These are phyloP conservation scores for Nipponacmea schrenckii DNA, from an alignment of 2,888 invertebrate genomes.

Conservation along the genomic window DNA sequence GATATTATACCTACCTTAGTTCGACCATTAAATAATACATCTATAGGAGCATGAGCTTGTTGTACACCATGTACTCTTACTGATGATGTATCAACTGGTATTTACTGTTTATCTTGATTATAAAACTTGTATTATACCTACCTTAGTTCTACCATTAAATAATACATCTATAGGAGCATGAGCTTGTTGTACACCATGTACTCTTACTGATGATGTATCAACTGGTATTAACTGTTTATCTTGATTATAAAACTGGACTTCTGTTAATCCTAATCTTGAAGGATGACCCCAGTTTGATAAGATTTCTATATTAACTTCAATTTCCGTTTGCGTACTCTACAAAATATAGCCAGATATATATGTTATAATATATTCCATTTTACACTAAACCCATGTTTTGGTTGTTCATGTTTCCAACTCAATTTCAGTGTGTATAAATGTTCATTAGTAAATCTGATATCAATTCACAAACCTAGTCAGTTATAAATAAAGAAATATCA, in stretches of 20 bases:
- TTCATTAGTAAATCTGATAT: too few relatives aligned
- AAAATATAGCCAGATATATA: too few relatives aligned
- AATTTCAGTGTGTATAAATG: too few relatives aligned
- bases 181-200: constrained; percentile 50
- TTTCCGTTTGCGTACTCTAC: neutral
- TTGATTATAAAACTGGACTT: constrained; percentile 62
- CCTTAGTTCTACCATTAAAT: constrained; percentile 65
- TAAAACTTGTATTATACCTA: constrained; percentile 53
- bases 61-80: constrained; percentile 55
- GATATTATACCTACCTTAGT: constrained; percentile 63
- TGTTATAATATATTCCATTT: too few relatives aligned
- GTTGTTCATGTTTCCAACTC: too few relatives aligned
- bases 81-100: constrained; percentile 47
- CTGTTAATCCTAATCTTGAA: constrained; percentile 62
- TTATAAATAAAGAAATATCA: neutral
- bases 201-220: constrained; percentile 44
- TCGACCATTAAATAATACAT: constrained; percentile 62
- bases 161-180: constrained; percentile 48
- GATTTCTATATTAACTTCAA: constrained; percentile 53
- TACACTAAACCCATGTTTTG: neutral
- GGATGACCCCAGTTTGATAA: constrained; percentile 65
- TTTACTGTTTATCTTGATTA: constrained; percentile 48
- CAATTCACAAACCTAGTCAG: too few relatives aligned
- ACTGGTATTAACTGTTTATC: constrained; percentile 50
- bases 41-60: constrained; percentile 42